A percentile compares a stretch with the other conserved stretches of the same genome.
phyloP scores from a whole-genome alignment of 2,888 invertebrate genomes.

The Mimachlamys varia region DNA sequence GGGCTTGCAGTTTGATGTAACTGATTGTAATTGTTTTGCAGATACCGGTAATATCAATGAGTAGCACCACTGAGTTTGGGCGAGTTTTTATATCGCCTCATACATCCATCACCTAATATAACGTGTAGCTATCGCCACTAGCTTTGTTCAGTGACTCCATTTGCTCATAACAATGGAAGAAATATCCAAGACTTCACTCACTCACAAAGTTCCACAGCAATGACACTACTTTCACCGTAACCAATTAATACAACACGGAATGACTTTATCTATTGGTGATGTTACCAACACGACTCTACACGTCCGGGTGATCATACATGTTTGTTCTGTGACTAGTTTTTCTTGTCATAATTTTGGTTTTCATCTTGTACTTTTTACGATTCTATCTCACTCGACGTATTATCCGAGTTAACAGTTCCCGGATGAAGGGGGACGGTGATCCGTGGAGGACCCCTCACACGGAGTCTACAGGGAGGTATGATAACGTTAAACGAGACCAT shows the following conservation, averaged over 20 bases:
- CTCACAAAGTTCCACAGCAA: not conserved
- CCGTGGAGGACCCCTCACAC: no score
- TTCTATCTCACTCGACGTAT: not conserved
- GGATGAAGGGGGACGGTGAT: no score
- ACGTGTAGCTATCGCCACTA: not conserved
- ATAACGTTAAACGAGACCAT: no score
- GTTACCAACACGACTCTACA: not conserved
- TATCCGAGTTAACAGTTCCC: no score
- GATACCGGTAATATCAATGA: constrained; percentile 1
- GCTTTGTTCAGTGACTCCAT: not conserved
- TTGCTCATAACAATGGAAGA: constrained; percentile 29
- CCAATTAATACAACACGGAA: not conserved
- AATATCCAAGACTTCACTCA: not conserved
- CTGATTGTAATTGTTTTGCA: not conserved
- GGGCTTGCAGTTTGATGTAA: not conserved
- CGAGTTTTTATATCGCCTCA: not conserved
- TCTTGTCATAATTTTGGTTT: not conserved
- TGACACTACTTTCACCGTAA: not conserved
- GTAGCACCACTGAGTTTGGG: not conserved
- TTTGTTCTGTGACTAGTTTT: not conserved
- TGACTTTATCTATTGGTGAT: not conserved
- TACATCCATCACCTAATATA: constrained; percentile 25
- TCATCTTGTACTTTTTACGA: not conserved
- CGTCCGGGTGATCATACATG: not conserved
- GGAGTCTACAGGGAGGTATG: no score